Evolutionary conservation across 2,888 invertebrate species (phyloP).

Genomic region (Acanthopleura granulata): DNA sequence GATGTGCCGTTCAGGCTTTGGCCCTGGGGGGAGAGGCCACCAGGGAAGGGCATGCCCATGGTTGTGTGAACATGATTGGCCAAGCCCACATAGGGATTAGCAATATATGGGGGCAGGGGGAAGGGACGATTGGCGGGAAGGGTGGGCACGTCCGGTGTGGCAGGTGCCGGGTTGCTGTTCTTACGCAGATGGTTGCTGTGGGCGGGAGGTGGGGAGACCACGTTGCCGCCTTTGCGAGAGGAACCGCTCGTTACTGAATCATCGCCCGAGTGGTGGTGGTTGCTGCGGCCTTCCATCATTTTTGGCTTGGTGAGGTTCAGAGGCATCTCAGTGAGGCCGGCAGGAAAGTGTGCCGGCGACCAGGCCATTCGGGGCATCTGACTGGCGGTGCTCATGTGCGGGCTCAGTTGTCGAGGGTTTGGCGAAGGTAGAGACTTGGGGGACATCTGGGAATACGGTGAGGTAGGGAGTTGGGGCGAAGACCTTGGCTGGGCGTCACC

Average conservation of each 20-base stretch:
- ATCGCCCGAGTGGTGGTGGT: slow-evolving; percentile 10
- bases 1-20: slow-evolving; percentile 45
- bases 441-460: slow-evolving; percentile 43
- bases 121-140: slow-evolving; percentile 47
- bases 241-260: slow-evolving; percentile 22
- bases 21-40: not conserved
- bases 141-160: slow-evolving; percentile 31
- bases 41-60: slow-evolving; percentile 2
- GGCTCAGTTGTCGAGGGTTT: slow-evolving; percentile 37
- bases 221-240: slow-evolving; percentile 30
- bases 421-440: slow-evolving; percentile 42
- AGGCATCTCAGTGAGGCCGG: slow-evolving; percentile 78
- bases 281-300: slow-evolving; percentile 36
- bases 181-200: slow-evolving; percentile 51
- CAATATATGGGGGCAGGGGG: slow-evolving; percentile 54
- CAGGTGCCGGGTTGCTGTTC: slow-evolving; percentile 11
- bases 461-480: slow-evolving; percentile 42
- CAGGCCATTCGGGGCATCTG: slow-evolving; percentile 19
- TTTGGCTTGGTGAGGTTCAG: slow-evolving; percentile 91
- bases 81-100: slow-evolving; percentile 53
- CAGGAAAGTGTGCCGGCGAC: slow-evolving; percentile 23
- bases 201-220: slow-evolving; percentile 57
- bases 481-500: slow-evolving; percentile 31
- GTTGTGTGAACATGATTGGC: slow-evolving; percentile 28
- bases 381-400: slow-evolving; percentile 23